Base-by-base conservation (phyloP, 1,140 invertebrate genomes). In the Drosophila elegans region DNA sequence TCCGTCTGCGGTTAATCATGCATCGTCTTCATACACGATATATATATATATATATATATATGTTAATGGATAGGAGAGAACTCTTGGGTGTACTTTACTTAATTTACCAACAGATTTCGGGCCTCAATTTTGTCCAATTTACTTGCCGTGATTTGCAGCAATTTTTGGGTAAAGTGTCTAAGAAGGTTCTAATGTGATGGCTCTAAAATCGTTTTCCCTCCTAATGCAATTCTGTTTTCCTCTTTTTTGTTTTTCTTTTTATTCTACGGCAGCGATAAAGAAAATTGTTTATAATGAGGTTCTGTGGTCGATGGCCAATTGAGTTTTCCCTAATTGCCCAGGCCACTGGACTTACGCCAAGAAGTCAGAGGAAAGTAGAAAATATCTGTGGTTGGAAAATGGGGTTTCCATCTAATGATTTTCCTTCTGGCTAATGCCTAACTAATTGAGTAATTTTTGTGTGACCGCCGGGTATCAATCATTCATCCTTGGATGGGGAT, bases 281-380 rank as follows among this genome's bases (percentile, higher is more conserved):
- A 89, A 89, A 80, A 88, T 89, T 89, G 84, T 89, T 88, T 88
- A 80, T 88, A 88, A 88, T 88, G 84, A 88, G 80, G 67, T 84
- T 84, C 79, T 88, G 83, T 66, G 83, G 84, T 83, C 83, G 39
- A 39, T 25, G 64, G 77, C 72, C 80, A 81, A 86, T 88, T 83
- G 54, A 72, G 74, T 88, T 71, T 79, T 67, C 64, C 63, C 67
- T 88, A 88, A 88, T 88, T 88, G 83, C n/a, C 53, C 13, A 21
- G 67, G 76, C 74, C 76, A 78, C 76, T 78, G 74, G 76, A 78
- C 57, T 78, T 78, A 78, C 76, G 74, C 75, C 25, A 13, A 60
- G 46, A 54, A 55, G 67, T 38, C 66, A 55, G 48, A 69, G 67
- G 12, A 55, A 25, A 38, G 42, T 11, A n/a, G 48, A 36, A 9